A percentile compares a stretch with the other conserved stretches of the same genome.
Conservation (phyloP, 2,113 vertebrate genomes). For the Triplophysa tibetana region DNA sequence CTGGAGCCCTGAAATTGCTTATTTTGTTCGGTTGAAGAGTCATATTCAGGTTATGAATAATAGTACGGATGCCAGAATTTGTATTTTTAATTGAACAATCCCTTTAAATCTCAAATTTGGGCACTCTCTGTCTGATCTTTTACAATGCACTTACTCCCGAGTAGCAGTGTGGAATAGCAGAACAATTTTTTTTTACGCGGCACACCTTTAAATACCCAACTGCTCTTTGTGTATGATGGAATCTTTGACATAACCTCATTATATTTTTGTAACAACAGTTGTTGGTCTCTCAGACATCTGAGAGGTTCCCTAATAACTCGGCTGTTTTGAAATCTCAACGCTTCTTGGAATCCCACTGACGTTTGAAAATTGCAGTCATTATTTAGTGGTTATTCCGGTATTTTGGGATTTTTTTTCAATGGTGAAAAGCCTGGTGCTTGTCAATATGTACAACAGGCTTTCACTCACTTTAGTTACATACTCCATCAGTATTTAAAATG, state of each 20-base stretch:
- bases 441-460: conserved; percentile 4
- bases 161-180: neutral
- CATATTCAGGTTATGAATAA: no score
- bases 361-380: conserved; percentile 2
- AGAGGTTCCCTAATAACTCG: conserved; percentile 8
- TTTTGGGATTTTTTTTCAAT: conserved; percentile 26
- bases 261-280: conserved; percentile 26
- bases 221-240: neutral
- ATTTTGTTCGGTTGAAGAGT: no score
- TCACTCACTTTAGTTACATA: neutral
- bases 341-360: neutral
- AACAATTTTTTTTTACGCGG: neutral
- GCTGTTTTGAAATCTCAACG: conserved; percentile 10
- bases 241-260: conserved; percentile 1
- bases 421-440: conserved; percentile 17
- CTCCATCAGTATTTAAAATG: conserved; percentile 4
- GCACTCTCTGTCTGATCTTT: no score
- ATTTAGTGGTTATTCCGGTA: neutral
- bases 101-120: no score
- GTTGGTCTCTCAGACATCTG: neutral
- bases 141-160: no score
- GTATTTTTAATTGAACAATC: no score
- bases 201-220: neutral
- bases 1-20: no score
- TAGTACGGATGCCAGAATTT: no score